phyloP scores from a whole-genome alignment of 2,113 vertebrate species.

The Aramus guarauna region DNA sequence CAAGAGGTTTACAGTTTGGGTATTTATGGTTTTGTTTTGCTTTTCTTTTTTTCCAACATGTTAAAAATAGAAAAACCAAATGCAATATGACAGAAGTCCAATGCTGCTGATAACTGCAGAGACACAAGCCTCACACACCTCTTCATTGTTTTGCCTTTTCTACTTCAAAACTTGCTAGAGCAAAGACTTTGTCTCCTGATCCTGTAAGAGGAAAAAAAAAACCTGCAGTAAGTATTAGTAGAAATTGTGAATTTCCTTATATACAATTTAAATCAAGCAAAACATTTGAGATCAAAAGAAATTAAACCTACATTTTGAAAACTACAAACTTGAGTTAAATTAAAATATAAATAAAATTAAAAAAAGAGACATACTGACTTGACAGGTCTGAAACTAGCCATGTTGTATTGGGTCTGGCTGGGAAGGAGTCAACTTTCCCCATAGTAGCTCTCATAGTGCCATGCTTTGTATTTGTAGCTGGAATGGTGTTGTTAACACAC shows the following conservation, averaged over 20 bases:
- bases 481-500: neutral
- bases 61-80: constrained; percentile 44
- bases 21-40: neutral
- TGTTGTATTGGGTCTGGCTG: neutral
- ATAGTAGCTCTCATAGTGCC: neutral
- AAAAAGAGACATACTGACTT: neutral
- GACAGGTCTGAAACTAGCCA: neutral
- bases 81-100: neutral
- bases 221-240: neutral
- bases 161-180: constrained; percentile 92
- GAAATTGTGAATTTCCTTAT: neutral
- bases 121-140: neutral
- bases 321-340: neutral
- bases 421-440: neutral
- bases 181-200: constrained; percentile 95
- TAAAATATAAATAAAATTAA: neutral
- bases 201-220: constrained; percentile 74
- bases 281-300: neutral
- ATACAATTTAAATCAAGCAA: neutral
- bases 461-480: neutral
- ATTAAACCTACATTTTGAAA: neutral
- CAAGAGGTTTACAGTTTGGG: neutral
- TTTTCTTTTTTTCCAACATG: neutral
- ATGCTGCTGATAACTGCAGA: neutral
- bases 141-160: constrained; percentile 83